Percentiles rank a stretch among this genome's conserved stretches.
These are phyloP conservation scores for Lycophotia porphyrea DNA, from an alignment of 2,888 invertebrate species.

Conservation along the genomic window DNA sequence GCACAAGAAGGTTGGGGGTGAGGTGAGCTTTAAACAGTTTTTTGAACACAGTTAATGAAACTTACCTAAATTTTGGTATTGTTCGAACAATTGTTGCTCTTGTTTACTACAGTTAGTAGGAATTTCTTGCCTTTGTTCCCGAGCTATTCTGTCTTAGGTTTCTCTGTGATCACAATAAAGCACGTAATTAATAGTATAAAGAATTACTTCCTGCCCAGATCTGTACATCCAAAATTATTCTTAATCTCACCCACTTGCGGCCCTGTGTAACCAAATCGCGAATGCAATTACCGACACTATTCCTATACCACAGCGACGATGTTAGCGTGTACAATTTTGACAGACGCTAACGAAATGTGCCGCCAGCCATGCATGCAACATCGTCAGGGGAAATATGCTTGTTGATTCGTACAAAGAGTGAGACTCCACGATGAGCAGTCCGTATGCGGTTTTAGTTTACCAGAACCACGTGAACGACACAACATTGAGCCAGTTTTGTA, in stretches of 20 bases:
- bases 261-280: conserved; percentile 21
- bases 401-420: conserved; percentile 64
- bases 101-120: neutral
- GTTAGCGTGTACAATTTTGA: conserved; percentile 58
- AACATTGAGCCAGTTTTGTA: conserved; percentile 44
- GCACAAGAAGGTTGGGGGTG: too few relatives aligned
- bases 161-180: neutral
- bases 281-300: conserved; percentile 56
- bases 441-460: conserved; percentile 47
- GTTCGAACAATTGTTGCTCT: neutral
- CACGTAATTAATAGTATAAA: neutral
- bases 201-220: neutral
- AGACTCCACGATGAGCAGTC: conserved; percentile 50
- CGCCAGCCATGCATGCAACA: conserved; percentile 42
- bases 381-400: conserved; percentile 70
- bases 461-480: conserved; percentile 29
- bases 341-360: conserved; percentile 53
- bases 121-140: neutral
- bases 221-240: conserved; percentile 19
- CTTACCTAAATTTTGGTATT: neutral
- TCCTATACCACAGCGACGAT: conserved; percentile 42
- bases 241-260: conserved; percentile 24
- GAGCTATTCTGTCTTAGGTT: neutral
- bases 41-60: too few relatives aligned
- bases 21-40: too few relatives aligned